Percentiles rank a stretch among this genome's conserved stretches.
Evolutionary conservation across 2,797 vertebrate genomes (phyloP).

Genomic region (Parotocinclus haroldoi): DNA sequence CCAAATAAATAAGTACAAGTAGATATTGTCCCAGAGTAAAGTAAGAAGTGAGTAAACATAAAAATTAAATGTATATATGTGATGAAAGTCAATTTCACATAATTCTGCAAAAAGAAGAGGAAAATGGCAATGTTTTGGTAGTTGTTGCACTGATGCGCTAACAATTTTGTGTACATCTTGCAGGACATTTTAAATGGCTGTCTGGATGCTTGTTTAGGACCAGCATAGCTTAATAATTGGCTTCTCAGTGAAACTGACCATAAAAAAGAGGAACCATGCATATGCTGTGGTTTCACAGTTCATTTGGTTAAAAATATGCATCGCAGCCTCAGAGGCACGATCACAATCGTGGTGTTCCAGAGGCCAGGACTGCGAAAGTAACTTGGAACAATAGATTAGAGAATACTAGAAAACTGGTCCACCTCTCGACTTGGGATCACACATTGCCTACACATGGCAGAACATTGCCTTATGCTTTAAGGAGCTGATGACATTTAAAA

Average conservation of each 20-base stretch:
- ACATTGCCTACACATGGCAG: slow-evolving; percentile 30
- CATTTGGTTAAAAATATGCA: slow-evolving; percentile 41
- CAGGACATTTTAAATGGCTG: slow-evolving; percentile 48
- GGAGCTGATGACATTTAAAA: slow-evolving; percentile 27
- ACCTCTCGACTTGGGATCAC: slow-evolving; percentile 15
- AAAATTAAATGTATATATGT: too few relatives aligned
- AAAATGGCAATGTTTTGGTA: too few relatives aligned
- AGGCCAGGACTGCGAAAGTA: too few relatives aligned
- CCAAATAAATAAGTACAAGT: too few relatives aligned
- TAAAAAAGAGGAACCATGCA: slow-evolving; percentile 49
- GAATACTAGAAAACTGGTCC: slow-evolving; percentile 7
- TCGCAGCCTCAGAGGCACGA: slow-evolving; percentile 21
- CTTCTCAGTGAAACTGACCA: slow-evolving; percentile 57
- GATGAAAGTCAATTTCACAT: too few relatives aligned
- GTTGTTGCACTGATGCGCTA: too few relatives aligned
- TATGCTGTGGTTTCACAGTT: slow-evolving; percentile 56
- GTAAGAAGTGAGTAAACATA: too few relatives aligned
- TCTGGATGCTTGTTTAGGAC: slow-evolving; percentile 44
- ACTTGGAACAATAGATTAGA: slow-evolving; percentile 7
- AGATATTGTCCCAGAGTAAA: too few relatives aligned
- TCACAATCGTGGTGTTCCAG: slow-evolving; percentile 16
- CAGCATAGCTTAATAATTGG: slow-evolving; percentile 51
- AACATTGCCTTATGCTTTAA: slow-evolving; percentile 20
- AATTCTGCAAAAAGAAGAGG: neutral
- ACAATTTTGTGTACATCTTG: slow-evolving; percentile 45